Base-by-base conservation (phyloP, 2,888 invertebrate genomes). In the Herminia tarsipennalis region DNA sequence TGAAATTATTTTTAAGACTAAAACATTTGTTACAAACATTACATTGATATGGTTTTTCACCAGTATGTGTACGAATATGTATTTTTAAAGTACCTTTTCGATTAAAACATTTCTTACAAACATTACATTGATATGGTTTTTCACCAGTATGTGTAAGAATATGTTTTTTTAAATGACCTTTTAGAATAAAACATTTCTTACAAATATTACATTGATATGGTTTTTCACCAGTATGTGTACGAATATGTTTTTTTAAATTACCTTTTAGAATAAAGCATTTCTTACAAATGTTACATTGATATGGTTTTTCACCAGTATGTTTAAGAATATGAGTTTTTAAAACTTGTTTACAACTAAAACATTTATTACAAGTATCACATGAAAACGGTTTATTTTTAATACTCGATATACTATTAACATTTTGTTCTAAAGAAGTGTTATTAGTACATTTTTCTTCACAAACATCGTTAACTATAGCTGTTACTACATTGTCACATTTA, bases 341-440 rank as follows among this genome's bases (percentile, higher is more conserved):
- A 21, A 5, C 1, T 5, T 0, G 0, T n/a, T 48, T 32, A 3
- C 0, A 3, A 5, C 5, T 29, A 25, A 42, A 51, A 1, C 17
- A 18, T 8, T 34, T 37, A 1, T 28, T 9, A 12, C 56, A 56
- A 16, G 17, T 17, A 12, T 45, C 17, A 20, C 52, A 52, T 5
- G 8, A 6, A 5, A 33, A 43, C 0, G 17, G 3, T 24, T 42
- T 42, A 1, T 27, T 22, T 2, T 32, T 44, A n/a, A 10, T 34
- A 10, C 39, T 39, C 2, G 36, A 12, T 3, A n/a, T 1, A 14
- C 20, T 36, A 17, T 46, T 43, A 6, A 5, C 2, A 13, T 12
- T 32, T 22, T 37, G 18, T 13, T 30, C 5, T 9, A 14, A 0
- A 12, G 1, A 8, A 5, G 10, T 1, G 6, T 22, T 14, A 3